A percentile compares a stretch with the other conserved stretches of the same genome.
Conservation (phyloP, 2,797 vertebrate genomes). For the Enteromius afrohamiltoni region DNA sequence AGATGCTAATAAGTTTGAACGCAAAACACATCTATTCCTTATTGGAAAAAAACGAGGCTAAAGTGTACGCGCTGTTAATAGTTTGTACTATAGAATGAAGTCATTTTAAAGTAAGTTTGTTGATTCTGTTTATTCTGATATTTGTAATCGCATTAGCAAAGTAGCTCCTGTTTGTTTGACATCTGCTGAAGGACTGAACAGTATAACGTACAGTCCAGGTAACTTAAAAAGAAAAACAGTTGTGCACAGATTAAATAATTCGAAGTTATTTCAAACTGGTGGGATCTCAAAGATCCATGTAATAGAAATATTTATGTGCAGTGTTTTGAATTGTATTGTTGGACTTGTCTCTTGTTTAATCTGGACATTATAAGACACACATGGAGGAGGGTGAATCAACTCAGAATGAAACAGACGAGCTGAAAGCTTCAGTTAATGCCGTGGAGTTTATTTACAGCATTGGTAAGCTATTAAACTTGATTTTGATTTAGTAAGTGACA, state of each 20-base stretch:
- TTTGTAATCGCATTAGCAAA: constrained; percentile 12
- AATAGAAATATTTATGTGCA: not conserved
- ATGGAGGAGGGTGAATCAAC: constrained; percentile 44
- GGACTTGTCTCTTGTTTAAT: not conserved
- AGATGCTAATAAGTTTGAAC: constrained; percentile 19
- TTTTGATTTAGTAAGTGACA: not conserved
- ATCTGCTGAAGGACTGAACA: not conserved
- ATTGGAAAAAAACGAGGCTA: not conserved
- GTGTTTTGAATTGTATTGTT: not conserved
- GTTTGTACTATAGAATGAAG: not conserved
- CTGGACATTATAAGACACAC: constrained; percentile 13
- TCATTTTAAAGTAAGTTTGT: not conserved
- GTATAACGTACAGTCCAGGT: not conserved
- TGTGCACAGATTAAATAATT: not conserved
- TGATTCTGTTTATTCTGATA: not conserved
- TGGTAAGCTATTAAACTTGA: constrained; percentile 64
- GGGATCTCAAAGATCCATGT: not conserved
- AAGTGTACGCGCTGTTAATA: not conserved
- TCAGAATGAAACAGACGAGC: constrained; percentile 27
- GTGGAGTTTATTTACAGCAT: constrained; percentile 69
- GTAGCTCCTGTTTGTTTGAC: not conserved
- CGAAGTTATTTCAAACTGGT: not conserved
- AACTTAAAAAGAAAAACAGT: constrained; percentile 19
- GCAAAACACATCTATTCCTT: not conserved
- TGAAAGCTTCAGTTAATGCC: constrained; percentile 68